Conservation (phyloP, 2,888 invertebrate genomes). For the Epicampocera succincta region DNA sequence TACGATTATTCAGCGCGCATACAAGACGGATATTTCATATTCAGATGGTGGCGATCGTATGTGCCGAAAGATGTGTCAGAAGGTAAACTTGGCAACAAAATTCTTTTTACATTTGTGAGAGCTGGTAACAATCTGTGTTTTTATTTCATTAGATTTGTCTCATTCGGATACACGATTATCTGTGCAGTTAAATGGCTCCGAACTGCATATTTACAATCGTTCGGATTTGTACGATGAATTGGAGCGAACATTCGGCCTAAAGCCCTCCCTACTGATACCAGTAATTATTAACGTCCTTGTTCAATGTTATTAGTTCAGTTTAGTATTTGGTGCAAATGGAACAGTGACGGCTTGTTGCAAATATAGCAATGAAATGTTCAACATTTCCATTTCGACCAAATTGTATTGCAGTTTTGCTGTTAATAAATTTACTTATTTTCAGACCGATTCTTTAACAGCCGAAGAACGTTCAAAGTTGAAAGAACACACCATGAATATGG, state of each 20-base stretch:
- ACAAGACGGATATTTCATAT: slow-evolving; percentile 98
- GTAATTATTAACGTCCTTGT: slow-evolving; percentile 69
- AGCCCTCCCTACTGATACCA: slow-evolving; percentile 87
- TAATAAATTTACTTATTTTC: background rate
- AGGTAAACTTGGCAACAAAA: slow-evolving; percentile 83
- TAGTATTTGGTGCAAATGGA: no score
- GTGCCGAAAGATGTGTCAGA: slow-evolving; percentile 97
- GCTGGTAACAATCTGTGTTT: background rate
- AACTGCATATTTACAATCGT: slow-evolving; percentile 96
- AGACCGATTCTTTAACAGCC: slow-evolving; percentile 83
- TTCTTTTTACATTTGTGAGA: background rate
- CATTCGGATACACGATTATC: slow-evolving; percentile 96
- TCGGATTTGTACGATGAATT: slow-evolving; percentile 92
- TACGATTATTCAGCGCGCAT: slow-evolving; percentile 95
- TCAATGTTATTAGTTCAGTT: no score
- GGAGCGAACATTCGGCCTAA: slow-evolving; percentile 93
- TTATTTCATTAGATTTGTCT: slow-evolving; percentile 89
- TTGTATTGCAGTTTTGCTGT: no score
- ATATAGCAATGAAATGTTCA: no score
- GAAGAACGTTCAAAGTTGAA: slow-evolving; percentile 84
- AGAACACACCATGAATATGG: slow-evolving; percentile 84
- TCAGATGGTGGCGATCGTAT: slow-evolving; percentile 98
- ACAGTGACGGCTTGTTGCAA: no score
- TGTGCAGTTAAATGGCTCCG: slow-evolving; percentile 95
- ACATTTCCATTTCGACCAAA: no score